Percentiles rank a stretch among this genome's conserved stretches.
phyloP scores from a whole-genome alignment of 2,888 invertebrate genomes.

The Thymelicus acteon region DNA sequence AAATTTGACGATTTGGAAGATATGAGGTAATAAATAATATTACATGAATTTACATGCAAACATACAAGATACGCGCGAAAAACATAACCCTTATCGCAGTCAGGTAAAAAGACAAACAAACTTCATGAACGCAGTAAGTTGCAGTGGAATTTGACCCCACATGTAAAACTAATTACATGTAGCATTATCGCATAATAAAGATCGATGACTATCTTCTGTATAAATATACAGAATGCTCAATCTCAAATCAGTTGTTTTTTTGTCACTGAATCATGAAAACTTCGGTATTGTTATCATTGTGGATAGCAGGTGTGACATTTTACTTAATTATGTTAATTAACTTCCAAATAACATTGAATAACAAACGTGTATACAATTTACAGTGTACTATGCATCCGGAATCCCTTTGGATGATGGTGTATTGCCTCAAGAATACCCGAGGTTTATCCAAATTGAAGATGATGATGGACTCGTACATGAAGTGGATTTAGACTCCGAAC shows the following conservation, averaged over 20 bases:
- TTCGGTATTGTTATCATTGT: slow-evolving; percentile 12
- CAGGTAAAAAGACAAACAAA: no score
- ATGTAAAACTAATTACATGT: no score
- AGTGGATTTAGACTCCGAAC: slow-evolving; percentile 55
- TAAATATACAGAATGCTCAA: not conserved
- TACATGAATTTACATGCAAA: no score
- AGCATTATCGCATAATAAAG: not conserved
- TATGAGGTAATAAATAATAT: no score
- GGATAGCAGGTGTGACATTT: slow-evolving; percentile 18
- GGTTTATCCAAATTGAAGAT: slow-evolving; percentile 54
- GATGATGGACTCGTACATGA: slow-evolving; percentile 51
- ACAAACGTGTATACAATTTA: slow-evolving; percentile 2
- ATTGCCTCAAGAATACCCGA: slow-evolving; percentile 46
- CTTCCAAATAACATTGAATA: no score
- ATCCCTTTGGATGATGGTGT: slow-evolving; percentile 46
- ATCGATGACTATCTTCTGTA: not conserved
- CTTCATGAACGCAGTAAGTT: no score
- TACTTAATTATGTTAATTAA: not conserved
- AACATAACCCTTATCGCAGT: no score
- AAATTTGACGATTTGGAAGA: no score
- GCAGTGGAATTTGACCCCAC: no score
- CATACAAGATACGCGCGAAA: no score
- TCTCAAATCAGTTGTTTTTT: not conserved
- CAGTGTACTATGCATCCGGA: slow-evolving; percentile 48
- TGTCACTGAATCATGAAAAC: slow-evolving; percentile 17